Percentiles rank a stretch among this genome's conserved stretches.
Conservation (phyloP, 2,888 invertebrate genomes). For the Eupsilia transversa region DNA sequence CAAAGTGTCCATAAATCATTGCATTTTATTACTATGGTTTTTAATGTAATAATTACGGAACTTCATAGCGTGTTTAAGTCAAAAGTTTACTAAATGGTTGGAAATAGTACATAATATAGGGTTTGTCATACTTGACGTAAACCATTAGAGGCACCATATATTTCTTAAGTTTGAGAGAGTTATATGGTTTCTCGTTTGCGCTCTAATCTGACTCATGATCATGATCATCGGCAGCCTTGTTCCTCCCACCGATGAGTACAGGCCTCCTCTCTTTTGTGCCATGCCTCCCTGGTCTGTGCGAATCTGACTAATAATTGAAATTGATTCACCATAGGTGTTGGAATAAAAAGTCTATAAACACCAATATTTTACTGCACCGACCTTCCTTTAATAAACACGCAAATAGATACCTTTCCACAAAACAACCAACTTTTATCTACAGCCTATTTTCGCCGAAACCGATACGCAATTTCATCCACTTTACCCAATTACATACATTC, state of each 20-base stretch:
- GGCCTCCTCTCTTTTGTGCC: too few relatives aligned
- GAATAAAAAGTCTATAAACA: constrained; percentile 1
- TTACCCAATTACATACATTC: constrained; percentile 52
- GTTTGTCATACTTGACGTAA: too few relatives aligned
- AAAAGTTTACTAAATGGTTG: too few relatives aligned
- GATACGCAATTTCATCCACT: constrained; percentile 49
- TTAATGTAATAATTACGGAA: too few relatives aligned
- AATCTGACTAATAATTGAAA: neutral
- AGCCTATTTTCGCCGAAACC: constrained; percentile 10
- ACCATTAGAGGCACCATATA: neutral
- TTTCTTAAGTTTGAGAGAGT: neutral
- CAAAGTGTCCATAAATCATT: too few relatives aligned
- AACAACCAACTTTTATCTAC: constrained; percentile 27
- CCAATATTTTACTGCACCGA: neutral
- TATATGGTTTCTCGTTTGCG: neutral
- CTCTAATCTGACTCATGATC: constrained; percentile 1
- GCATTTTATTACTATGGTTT: too few relatives aligned
- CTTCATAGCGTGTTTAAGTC: too few relatives aligned
- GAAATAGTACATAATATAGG: too few relatives aligned
- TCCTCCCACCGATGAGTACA: too few relatives aligned
- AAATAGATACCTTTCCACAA: constrained; percentile 23
- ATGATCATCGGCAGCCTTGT: too few relatives aligned
- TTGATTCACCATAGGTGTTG: neutral
- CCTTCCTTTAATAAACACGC: constrained; percentile 1
- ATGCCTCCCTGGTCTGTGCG: too few relatives aligned